Evolutionary conservation across 2,888 invertebrate species (phyloP).

Genomic region (Cylindroiulus punctatus): DNA sequence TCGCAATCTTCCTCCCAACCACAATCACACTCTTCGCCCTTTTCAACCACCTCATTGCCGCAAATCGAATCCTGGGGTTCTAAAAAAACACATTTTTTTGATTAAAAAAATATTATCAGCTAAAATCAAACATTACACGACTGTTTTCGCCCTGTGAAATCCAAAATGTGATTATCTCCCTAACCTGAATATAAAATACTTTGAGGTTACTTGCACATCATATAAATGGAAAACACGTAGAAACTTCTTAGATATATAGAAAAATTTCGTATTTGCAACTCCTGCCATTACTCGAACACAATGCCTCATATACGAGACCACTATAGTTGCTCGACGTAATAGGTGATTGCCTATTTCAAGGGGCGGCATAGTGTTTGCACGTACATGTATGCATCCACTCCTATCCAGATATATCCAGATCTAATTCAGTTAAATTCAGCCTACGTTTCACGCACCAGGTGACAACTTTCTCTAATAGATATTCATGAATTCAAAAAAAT

Average conservation of each 20-base stretch:
- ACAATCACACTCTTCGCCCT: conserved; percentile 98
- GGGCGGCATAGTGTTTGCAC: background rate
- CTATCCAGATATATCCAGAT: background rate
- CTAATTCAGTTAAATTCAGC: background rate
- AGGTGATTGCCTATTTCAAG: conserved; percentile 5
- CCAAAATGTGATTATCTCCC: too few species aligned
- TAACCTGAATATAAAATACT: too few species aligned
- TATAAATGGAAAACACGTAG: background rate
- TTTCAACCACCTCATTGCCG: conserved; percentile 97
- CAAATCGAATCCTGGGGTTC: conserved; percentile 94
- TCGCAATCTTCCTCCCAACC: conserved; percentile 98
- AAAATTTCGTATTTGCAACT: background rate
- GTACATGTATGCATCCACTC: background rate
- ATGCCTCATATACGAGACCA: background rate
- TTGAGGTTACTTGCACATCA: too few species aligned
- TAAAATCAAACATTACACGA: too few species aligned
- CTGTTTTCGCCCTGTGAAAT: too few species aligned
- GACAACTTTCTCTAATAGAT: background rate
- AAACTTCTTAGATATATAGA: background rate
- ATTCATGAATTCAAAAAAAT: conserved; percentile 16
- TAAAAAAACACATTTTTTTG: too few species aligned
- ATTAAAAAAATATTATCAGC: too few species aligned
- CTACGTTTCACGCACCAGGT: background rate
- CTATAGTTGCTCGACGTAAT: background rate
- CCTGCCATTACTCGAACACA: background rate